These are phyloP conservation scores for Blastomussa wellsi DNA, from an alignment of 92 coral and sea anemone genomes.

Conservation along the genomic window DNA sequence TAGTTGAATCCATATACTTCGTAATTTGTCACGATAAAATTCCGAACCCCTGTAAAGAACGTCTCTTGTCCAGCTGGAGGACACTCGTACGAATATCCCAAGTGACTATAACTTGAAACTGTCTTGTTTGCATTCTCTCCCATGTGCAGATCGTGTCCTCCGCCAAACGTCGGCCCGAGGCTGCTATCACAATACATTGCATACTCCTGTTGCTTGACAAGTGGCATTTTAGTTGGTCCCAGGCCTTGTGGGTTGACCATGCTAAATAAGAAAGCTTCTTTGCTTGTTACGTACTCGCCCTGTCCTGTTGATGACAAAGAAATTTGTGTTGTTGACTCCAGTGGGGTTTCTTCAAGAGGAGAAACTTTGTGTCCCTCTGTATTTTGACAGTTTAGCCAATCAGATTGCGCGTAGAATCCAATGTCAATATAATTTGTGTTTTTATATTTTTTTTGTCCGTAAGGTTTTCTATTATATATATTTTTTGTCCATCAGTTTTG, in stretches of 20 bases:
- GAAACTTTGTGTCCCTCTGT: too few species aligned
- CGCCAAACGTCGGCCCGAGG: slow-evolving; percentile 66
- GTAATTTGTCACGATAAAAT: slow-evolving; percentile 13
- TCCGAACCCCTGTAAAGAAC: slow-evolving; percentile 43
- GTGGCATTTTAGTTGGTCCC: slow-evolving; percentile 34
- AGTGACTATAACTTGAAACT: neutral
- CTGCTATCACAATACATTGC: slow-evolving; percentile 45
- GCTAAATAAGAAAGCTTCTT: slow-evolving; percentile 53
- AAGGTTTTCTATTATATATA: too few species aligned
- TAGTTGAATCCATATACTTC: neutral
- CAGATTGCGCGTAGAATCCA: too few species aligned
- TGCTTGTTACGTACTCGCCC: neutral
- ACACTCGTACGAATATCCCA: slow-evolving; percentile 46
- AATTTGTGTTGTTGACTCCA: neutral
- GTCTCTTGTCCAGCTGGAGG: slow-evolving; percentile 36
- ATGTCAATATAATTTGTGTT: too few species aligned
- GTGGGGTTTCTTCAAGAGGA: neutral
- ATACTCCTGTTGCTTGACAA: neutral
- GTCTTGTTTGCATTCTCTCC: slow-evolving; percentile 23
- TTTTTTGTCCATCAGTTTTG: too few species aligned
- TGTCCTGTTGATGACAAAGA: slow-evolving; percentile 7
- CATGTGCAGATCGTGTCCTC: slow-evolving; percentile 31
- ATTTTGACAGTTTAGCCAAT: neutral
- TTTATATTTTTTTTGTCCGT: too few species aligned
- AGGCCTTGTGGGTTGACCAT: slow-evolving; percentile 35